Percentiles rank a stretch among this genome's conserved stretches.
Conservation (phyloP, 2,113 vertebrate species). For the Ammodytes dubius region DNA sequence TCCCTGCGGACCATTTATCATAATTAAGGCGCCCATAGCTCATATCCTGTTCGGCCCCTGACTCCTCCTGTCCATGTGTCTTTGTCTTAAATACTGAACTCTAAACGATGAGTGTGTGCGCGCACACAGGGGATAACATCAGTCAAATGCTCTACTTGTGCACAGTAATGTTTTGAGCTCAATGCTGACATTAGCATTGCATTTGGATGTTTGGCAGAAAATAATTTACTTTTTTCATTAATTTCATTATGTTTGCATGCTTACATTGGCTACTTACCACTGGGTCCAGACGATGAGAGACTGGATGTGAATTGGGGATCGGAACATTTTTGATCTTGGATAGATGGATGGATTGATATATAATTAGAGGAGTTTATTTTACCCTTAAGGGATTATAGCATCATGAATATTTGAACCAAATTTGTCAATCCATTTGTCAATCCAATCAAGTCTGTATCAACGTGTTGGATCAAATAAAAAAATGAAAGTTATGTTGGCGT, state of each 20-base stretch:
- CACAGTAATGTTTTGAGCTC: not conserved
- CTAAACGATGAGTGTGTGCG: not conserved
- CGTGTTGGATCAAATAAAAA: too few relatives aligned
- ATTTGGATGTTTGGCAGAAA: not conserved
- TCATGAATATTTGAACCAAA: too few relatives aligned
- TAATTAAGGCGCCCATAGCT: not conserved
- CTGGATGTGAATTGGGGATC: too few relatives aligned
- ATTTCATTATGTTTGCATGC: not conserved
- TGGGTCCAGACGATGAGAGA: not conserved
- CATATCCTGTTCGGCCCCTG: not conserved
- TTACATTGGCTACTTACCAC: not conserved
- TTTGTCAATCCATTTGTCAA: too few relatives aligned
- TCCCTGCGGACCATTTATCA: slow-evolving; percentile 15
- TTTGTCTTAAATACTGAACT: not conserved
- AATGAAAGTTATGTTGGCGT: slow-evolving; percentile 6
- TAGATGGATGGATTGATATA: too few relatives aligned
- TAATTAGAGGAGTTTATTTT: too few relatives aligned
- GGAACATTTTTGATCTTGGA: too few relatives aligned
- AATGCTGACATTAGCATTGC: not conserved
- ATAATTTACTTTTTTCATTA: not conserved
- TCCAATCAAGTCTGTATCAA: too few relatives aligned
- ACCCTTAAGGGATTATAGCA: too few relatives aligned
- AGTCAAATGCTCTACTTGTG: not conserved
- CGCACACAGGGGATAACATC: not conserved
- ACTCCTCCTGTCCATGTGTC: slow-evolving; percentile 2